phyloP scores from a whole-genome alignment of 2,113 vertebrate species.

The Heterotilapia buettikoferi region DNA sequence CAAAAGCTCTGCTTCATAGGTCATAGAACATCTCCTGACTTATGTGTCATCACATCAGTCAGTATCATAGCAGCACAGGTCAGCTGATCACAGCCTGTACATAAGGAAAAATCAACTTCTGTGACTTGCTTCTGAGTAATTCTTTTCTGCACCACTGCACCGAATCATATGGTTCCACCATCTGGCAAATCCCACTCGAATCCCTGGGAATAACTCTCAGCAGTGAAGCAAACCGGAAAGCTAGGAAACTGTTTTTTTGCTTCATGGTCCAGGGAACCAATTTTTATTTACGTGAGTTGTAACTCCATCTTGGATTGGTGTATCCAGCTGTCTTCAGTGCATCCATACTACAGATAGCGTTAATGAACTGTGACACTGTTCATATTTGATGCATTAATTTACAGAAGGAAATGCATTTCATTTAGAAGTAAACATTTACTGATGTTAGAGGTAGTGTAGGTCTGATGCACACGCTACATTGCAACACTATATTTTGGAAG shows the following conservation, averaged over 20 bases:
- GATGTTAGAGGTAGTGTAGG: neutral
- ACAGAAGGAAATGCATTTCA: neutral
- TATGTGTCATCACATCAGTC: neutral
- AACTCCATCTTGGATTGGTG: neutral
- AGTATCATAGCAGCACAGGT: neutral
- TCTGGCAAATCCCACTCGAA: neutral
- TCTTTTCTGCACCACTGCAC: neutral
- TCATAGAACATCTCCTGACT: neutral
- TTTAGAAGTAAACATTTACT: neutral
- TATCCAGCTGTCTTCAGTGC: neutral
- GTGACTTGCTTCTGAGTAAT: neutral
- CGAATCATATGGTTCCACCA: neutral
- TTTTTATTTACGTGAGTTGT: neutral
- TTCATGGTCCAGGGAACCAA: neutral
- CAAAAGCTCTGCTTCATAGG: neutral
- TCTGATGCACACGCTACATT: neutral
- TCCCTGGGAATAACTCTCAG: neutral
- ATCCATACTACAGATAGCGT: neutral
- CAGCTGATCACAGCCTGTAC: neutral
- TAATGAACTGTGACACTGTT: neutral
- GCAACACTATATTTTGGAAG: neutral
- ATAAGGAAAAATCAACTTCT: neutral
- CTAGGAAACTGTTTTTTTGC: neutral
- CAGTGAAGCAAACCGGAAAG: neutral
- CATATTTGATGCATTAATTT: neutral